Evolutionary conservation across 2,113 vertebrate species (phyloP), one percentile per base, ranked within the genome.

Genomic region (Vulpes vulpes): DNA sequence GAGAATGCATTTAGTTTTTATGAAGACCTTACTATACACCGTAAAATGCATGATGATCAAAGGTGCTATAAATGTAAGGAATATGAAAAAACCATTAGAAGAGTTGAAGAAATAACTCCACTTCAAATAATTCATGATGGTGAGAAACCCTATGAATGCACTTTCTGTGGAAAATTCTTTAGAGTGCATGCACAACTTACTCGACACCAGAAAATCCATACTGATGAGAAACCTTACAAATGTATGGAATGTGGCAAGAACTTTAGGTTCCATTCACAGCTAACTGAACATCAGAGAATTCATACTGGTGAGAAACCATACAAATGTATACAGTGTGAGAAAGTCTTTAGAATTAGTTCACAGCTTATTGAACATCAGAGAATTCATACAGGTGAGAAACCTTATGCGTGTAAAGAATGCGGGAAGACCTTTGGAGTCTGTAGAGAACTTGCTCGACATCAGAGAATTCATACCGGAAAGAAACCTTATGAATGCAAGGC

Each of bases 241-340:
- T 95, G 76, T 88, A 67, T 60, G 65, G 87, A 96, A 91, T 97
- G 89, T 88, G 76, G 76, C 32, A 97, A 95, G 76, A 82, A 87
- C 17, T 95, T 97, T 19, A 86, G 90, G 17, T 96, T 96, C 90
- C 92, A 95, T 83, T 96, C 81, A 96, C 86, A 96, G 51, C 69
- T 97, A 49, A 87, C 80, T 6, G 94, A 96, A 81, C 96, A 97
- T 67, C 82, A 88, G 51, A 96, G 96, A 91, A 95, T 97, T 60
- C 96, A 97, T 76, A 97, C 92, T 89, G 94, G 84, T 78, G 94
- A 97, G 71, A 97, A 97, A 62, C 94, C 91, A 19, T 96, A 89
- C 88, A 95, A 85, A 81, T 97, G 84, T 86, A n/a, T 85, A 35
- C 83, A 97, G 1, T 97, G 96, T 92, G 84, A 85, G 57, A 97